A percentile compares a stretch with the other conserved stretches of the same genome.
phyloP scores from a whole-genome alignment of 1,140 invertebrate species.

The Aphidius ervi region DNA sequence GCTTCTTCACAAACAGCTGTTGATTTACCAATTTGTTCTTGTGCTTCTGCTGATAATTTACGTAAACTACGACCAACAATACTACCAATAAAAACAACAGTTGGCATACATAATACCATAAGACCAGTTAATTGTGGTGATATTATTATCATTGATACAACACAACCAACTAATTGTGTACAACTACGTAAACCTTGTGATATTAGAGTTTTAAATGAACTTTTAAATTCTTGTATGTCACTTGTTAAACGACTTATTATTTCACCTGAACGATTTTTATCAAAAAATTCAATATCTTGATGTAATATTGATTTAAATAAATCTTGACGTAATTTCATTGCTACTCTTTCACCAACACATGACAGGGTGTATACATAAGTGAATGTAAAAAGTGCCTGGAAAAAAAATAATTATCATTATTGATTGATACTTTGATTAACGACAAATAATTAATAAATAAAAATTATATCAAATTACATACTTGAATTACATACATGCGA shows the following conservation, averaged over 20 bases:
- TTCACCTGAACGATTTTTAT: constrained; percentile 85
- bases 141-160: constrained; percentile 72
- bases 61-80: constrained; percentile 70
- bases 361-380: constrained; percentile 83
- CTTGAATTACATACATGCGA: constrained; percentile 66
- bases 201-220: constrained; percentile 87
- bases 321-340: constrained; percentile 71
- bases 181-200: constrained; percentile 82
- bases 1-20: constrained; percentile 89
- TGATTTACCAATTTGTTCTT: constrained; percentile 73
- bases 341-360: constrained; percentile 81
- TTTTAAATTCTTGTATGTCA: constrained; percentile 96
- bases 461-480: constrained; percentile 39
- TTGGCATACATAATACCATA: constrained; percentile 77
- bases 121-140: constrained; percentile 83
- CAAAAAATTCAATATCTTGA: constrained; percentile 90
- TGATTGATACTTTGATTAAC: too few species aligned
- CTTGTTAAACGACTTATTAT: constrained; percentile 83
- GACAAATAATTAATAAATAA: constrained; percentile 11
- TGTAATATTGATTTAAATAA: constrained; percentile 80
- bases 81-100: constrained; percentile 73
- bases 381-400: constrained; percentile 81
- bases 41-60: constrained; percentile 69
- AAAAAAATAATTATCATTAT: constrained; percentile 34
- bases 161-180: constrained; percentile 80